Evolutionary conservation across 2,888 invertebrate genomes (phyloP).

Genomic region (Thysanoteuthis rhombus): DNA sequence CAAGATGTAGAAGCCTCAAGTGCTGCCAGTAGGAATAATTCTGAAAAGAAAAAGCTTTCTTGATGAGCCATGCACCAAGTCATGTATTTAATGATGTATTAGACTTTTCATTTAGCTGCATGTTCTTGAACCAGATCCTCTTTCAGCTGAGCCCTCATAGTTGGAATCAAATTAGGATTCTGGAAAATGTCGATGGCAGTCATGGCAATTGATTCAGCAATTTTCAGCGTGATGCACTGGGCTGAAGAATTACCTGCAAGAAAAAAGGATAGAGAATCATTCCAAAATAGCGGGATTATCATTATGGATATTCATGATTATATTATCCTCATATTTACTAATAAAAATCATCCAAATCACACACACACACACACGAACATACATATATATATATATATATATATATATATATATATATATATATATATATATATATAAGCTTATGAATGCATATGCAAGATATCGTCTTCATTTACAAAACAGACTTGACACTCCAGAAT

Average conservation of each 20-base stretch:
- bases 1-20: neutral
- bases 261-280: neutral
- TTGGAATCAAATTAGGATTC: neutral
- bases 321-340: too few species aligned
- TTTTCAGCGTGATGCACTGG: constrained; percentile 45
- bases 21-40: neutral
- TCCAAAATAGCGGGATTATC: too few species aligned
- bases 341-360: too few species aligned
- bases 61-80: neutral
- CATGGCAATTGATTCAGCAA: constrained; percentile 52
- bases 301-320: too few species aligned
- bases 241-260: constrained; percentile 38
- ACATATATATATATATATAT: too few species aligned
- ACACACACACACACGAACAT: too few species aligned
- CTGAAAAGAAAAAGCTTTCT: neutral
- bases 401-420: too few species aligned
- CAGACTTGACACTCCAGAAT: too few species aligned
- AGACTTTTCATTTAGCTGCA: neutral
- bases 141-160: neutral
- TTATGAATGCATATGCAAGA: too few species aligned
- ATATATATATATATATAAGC: too few species aligned
- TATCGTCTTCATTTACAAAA: too few species aligned
- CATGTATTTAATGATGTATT: neutral
- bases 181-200: constrained; percentile 50
- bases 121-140: constrained; percentile 18